These are phyloP conservation scores for Pygocentrus nattereri DNA, from an alignment of 2,797 vertebrate genomes.

Conservation along the genomic window DNA sequence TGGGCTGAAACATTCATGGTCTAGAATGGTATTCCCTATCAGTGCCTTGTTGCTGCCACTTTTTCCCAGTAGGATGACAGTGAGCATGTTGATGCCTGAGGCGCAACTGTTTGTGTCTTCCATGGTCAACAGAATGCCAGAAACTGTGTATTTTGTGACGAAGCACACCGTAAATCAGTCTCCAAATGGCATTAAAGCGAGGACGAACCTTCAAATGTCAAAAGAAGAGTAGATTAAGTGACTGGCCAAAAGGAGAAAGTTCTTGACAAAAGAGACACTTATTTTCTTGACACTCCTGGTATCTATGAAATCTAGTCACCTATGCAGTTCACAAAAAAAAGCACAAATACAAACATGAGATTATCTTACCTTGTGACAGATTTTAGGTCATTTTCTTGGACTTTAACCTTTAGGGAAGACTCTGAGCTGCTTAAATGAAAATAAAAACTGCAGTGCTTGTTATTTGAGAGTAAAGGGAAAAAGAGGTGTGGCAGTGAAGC, in stretches of 20 bases:
- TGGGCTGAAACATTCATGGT: background rate
- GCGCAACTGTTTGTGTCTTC: background rate
- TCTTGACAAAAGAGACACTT: no score
- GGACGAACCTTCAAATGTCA: background rate
- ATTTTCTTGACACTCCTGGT: no score
- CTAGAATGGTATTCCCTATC: conserved; percentile 25
- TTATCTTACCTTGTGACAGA: background rate
- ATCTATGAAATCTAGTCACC: background rate
- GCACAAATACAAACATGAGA: background rate
- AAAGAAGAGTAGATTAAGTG: background rate
- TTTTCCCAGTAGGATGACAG: conserved; percentile 42
- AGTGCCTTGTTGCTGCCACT: background rate
- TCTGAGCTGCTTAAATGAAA: background rate
- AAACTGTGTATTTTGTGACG: background rate
- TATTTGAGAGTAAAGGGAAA: background rate
- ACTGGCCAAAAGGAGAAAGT: no score
- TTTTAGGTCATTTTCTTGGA: background rate
- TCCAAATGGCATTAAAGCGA: background rate
- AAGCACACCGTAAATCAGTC: background rate
- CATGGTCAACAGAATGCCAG: background rate
- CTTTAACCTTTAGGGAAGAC: background rate
- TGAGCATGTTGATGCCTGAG: background rate
- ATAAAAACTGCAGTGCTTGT: background rate
- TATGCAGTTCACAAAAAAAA: background rate
- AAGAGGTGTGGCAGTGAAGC: background rate